Evolutionary conservation across 2,797 vertebrate genomes (phyloP).

Genomic region (Acanthis flammea): DNA sequence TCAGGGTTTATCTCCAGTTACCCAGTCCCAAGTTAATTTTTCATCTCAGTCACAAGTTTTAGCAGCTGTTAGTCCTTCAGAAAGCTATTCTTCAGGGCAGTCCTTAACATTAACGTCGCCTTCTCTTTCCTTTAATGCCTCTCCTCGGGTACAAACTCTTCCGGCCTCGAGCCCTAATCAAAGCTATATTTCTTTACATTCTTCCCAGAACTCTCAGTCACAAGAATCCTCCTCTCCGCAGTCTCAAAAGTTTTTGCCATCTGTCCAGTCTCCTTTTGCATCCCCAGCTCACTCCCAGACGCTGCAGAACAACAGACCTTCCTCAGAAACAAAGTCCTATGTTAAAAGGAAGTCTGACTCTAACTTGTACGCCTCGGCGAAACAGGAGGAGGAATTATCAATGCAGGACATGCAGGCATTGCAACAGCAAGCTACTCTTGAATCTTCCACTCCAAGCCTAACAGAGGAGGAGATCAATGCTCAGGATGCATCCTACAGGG

Average conservation of each 20-base stretch:
- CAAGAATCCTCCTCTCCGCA: conserved; percentile 85
- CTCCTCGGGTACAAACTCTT: conserved; percentile 82
- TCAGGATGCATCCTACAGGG: conserved; percentile 86
- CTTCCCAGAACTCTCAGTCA: conserved; percentile 81
- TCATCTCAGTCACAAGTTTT: conserved; percentile 90
- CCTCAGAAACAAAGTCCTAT: conserved; percentile 85
- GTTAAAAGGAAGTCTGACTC: conserved; percentile 87
- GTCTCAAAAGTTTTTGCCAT: conserved; percentile 87
- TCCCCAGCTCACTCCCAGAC: conserved; percentile 82
- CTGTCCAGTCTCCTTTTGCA: conserved; percentile 83
- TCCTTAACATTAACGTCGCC: conserved; percentile 81
- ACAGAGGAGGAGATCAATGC: conserved; percentile 76
- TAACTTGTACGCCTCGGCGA: conserved; percentile 77
- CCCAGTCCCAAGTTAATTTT: conserved; percentile 83
- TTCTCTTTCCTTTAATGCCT: conserved; percentile 84
- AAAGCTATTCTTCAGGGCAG: conserved; percentile 88
- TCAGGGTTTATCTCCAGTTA: conserved; percentile 89
- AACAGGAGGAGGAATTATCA: conserved; percentile 84
- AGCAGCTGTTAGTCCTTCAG: conserved; percentile 84
- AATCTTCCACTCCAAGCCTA: conserved; percentile 80
- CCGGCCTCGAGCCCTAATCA: conserved; percentile 83
- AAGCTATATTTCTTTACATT: conserved; percentile 87
- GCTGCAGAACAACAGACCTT: conserved; percentile 84
- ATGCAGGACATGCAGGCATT: conserved; percentile 87
- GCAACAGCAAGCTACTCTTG: conserved; percentile 84